Percentiles rank a stretch among this genome's conserved stretches.
phyloP scores from a whole-genome alignment of 1,140 invertebrate genomes.

The Caenorhabditis tropicalis region DNA sequence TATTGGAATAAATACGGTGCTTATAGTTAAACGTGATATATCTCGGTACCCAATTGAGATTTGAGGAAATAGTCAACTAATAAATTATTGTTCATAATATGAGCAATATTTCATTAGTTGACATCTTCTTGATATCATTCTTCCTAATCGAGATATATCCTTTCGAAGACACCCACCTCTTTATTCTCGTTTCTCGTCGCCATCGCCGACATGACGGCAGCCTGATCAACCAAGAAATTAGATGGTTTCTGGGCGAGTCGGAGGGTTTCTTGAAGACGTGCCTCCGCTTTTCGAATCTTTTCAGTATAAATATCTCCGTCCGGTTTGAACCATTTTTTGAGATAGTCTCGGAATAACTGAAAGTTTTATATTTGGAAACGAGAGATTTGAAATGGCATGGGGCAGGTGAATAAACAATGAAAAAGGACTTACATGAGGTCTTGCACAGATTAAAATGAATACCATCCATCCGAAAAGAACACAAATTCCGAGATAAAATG shows the following conservation, averaged over 20 bases:
- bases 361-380: background rate
- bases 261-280: slow-evolving; percentile 31
- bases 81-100: too few relatives aligned
- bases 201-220: slow-evolving; percentile 4
- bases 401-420: background rate
- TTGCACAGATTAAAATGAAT: slow-evolving; percentile 11
- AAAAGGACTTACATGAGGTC: background rate
- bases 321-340: slow-evolving; percentile 33
- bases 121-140: too few relatives aligned
- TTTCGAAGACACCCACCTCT: background rate
- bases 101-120: too few relatives aligned
- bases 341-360: slow-evolving; percentile 26
- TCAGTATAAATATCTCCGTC: background rate
- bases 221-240: slow-evolving; percentile 13
- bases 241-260: slow-evolving; percentile 16
- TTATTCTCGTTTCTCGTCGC: background rate
- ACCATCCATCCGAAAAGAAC: slow-evolving; percentile 34
- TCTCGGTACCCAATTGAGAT: too few relatives aligned
- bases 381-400: background rate
- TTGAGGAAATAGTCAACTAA: too few relatives aligned
- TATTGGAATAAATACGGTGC: too few relatives aligned
- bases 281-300: slow-evolving; percentile 33
- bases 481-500: slow-evolving; percentile 1
- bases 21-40: too few relatives aligned
- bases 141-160: too few relatives aligned